Conservation (phyloP, 2,797 vertebrate genomes). For the Enteromius unitaeniatus region DNA sequence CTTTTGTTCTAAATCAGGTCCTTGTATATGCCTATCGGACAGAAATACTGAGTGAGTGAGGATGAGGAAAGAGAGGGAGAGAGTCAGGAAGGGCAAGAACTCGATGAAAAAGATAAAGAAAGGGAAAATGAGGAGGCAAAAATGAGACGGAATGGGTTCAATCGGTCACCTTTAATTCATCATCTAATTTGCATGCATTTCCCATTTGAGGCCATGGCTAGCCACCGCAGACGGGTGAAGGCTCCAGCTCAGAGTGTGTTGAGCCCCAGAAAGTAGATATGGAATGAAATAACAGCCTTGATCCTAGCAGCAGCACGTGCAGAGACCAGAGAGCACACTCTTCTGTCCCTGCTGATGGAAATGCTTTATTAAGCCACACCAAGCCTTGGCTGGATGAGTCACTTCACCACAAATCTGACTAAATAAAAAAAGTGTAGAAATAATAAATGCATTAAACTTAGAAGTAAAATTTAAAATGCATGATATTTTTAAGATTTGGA, state of each 20-base stretch:
- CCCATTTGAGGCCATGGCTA: conserved; percentile 39
- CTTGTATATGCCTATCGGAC: conserved; percentile 34
- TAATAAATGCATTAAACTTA: neutral
- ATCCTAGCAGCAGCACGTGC: conserved; percentile 26
- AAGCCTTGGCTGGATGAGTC: neutral
- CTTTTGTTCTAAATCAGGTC: conserved; percentile 55
- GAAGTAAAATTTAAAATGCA: too few relatives aligned
- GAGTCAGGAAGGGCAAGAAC: conserved; percentile 21
- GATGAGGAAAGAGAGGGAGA: conserved; percentile 1
- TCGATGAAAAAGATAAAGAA: conserved; percentile 22
- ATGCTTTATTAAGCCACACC: conserved; percentile 42
- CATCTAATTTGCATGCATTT: conserved; percentile 53
- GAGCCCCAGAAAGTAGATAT: conserved; percentile 38
- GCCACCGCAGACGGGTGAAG: conserved; percentile 30
- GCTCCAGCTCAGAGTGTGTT: conserved; percentile 25
- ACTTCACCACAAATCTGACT: neutral
- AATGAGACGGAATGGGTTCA: conserved; percentile 45
- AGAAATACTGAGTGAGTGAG: conserved; percentile 14
- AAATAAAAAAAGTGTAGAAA: neutral
- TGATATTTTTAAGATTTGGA: neutral
- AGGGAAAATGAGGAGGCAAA: conserved; percentile 35
- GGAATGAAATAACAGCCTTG: conserved; percentile 44
- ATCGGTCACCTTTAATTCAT: conserved; percentile 56
- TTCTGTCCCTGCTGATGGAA: conserved; percentile 34
- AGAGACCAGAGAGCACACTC: conserved; percentile 33